Conservation (phyloP, 2,888 invertebrate species). For the Cheilosia variabilis region DNA sequence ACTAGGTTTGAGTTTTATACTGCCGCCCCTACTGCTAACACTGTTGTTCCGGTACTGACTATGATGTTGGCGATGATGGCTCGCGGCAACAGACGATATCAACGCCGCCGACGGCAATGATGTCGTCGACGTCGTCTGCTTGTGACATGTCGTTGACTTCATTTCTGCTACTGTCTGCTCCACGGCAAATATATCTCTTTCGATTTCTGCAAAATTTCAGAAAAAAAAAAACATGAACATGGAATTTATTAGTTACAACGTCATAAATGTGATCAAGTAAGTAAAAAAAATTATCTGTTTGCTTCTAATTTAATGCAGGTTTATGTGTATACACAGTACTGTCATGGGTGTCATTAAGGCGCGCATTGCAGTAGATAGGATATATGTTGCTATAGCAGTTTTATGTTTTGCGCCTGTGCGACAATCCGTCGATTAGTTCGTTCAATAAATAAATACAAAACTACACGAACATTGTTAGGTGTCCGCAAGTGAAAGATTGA, state of each 20-base stretch:
- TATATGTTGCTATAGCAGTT: neutral
- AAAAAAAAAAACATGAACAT: constrained; percentile 18
- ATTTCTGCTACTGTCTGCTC: constrained; percentile 47
- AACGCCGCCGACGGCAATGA: constrained; percentile 59
- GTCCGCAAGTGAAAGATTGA: constrained; percentile 8
- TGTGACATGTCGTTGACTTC: constrained; percentile 70
- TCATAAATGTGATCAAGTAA: constrained; percentile 25
- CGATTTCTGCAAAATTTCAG: constrained; percentile 46
- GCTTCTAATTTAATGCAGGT: constrained; percentile 3
- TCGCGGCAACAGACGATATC: constrained; percentile 47
- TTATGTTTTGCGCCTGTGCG: constrained; percentile 11
- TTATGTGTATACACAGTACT: neutral
- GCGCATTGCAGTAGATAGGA: neutral
- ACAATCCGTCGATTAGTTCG: constrained; percentile 6
- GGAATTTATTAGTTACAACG: constrained; percentile 44
- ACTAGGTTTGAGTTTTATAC: constrained; percentile 56
- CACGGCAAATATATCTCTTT: constrained; percentile 42
- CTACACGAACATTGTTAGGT: constrained; percentile 23
- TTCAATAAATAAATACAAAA: neutral
- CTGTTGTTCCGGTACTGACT: constrained; percentile 58
- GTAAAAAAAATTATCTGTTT: neutral
- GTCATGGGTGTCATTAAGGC: constrained; percentile 4
- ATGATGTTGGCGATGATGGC: constrained; percentile 59
- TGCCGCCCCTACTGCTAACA: constrained; percentile 38
- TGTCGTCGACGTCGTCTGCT: constrained; percentile 52